Conservation (phyloP, 2,888 invertebrate species). For the Flexamia atlantica region DNA sequence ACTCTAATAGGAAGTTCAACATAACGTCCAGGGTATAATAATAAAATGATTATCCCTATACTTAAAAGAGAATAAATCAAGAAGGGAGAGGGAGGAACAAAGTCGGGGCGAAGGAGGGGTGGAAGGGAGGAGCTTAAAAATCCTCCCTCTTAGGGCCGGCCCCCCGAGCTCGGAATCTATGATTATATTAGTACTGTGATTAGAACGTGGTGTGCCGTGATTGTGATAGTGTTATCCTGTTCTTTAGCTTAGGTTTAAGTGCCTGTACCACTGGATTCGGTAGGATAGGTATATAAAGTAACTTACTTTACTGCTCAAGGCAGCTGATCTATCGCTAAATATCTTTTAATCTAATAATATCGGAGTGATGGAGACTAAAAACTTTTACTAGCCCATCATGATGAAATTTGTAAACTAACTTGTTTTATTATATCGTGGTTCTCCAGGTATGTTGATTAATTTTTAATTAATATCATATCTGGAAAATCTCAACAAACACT, state of each 20-base stretch:
- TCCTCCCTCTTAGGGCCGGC: slow-evolving; percentile 66
- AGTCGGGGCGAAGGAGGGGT: slow-evolving; percentile 60
- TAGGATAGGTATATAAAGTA: neutral
- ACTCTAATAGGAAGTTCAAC: slow-evolving; percentile 46
- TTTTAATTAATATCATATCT: neutral
- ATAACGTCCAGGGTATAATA: slow-evolving; percentile 42
- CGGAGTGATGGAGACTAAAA: slow-evolving; percentile 16
- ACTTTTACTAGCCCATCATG: slow-evolving; percentile 15
- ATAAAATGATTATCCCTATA: slow-evolving; percentile 59
- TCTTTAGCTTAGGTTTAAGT: slow-evolving; percentile 30
- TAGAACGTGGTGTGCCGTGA: slow-evolving; percentile 65
- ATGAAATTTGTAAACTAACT: neutral
- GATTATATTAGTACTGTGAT: slow-evolving; percentile 69
- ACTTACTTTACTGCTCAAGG: neutral
- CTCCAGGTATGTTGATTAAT: neutral
- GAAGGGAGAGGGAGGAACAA: slow-evolving; percentile 28
- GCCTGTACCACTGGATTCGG: neutral
- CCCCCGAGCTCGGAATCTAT: slow-evolving; percentile 65
- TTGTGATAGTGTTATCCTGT: slow-evolving; percentile 56
- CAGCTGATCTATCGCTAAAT: neutral
- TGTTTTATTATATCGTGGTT: neutral
- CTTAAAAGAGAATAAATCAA: slow-evolving; percentile 58
- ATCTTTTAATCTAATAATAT: neutral
- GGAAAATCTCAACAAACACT: neutral
- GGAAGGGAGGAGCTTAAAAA: slow-evolving; percentile 68